Evolutionary conservation across 2,113 vertebrate species (phyloP).

Genomic region (Ifrita kowaldi): DNA sequence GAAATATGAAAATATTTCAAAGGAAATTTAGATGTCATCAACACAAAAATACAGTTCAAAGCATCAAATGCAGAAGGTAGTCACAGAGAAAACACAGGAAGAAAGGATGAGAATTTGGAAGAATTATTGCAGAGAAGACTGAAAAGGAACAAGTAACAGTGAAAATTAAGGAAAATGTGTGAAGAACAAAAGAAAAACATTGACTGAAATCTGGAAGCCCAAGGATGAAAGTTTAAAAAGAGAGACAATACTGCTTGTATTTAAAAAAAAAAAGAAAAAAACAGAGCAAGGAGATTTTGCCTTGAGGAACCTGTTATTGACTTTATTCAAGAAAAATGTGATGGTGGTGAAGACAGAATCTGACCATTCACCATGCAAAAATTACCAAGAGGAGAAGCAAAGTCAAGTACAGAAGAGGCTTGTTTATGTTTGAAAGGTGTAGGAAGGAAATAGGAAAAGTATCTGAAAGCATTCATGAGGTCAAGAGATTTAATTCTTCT

Average conservation of each 20-base stretch:
- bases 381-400: background rate
- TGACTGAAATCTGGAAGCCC: background rate
- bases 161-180: background rate
- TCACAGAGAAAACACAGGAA: background rate
- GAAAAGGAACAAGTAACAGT: background rate
- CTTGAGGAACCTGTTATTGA: background rate
- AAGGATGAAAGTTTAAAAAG: background rate
- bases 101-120: background rate
- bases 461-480: background rate
- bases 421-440: background rate
- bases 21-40: background rate
- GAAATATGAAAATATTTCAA: background rate
- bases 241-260: background rate
- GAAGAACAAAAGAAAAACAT: background rate
- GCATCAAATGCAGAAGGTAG: background rate
- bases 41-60: background rate
- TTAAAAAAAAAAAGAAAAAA: background rate
- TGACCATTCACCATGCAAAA: background rate
- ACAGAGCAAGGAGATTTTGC: background rate
- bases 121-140: background rate
- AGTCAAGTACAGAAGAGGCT: background rate
- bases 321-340: background rate
- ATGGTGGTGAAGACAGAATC: background rate
- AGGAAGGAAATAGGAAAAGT: conserved; percentile 15
- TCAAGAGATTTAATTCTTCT: background rate